phyloP scores from a whole-genome alignment of 2,797 vertebrate species.

The Mergus octosetaceus region DNA sequence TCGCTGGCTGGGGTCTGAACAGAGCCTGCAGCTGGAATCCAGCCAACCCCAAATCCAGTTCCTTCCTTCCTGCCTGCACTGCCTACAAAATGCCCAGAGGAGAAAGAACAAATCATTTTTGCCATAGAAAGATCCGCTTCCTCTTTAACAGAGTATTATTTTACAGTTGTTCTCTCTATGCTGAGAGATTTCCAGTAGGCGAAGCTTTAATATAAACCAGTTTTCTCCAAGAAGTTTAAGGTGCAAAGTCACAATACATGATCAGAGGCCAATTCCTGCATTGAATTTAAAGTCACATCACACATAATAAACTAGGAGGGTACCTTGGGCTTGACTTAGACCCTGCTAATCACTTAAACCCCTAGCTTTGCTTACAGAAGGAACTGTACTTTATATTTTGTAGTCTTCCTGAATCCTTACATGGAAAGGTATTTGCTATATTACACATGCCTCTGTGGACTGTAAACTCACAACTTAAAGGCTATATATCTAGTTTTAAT shows the following conservation, averaged over 20 bases:
- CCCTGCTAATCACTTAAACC: slow-evolving; percentile 32
- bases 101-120: slow-evolving; percentile 26
- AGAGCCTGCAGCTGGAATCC: not conserved
- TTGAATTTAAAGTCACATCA: not conserved
- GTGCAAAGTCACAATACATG: not conserved
- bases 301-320: not conserved
- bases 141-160: not conserved
- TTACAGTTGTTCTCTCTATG: not conserved
- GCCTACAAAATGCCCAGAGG: not conserved
- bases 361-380: slow-evolving; percentile 11
- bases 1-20: not conserved
- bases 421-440: slow-evolving; percentile 25
- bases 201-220: not conserved
- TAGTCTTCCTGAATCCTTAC: slow-evolving; percentile 11
- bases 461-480: slow-evolving; percentile 13
- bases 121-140: not conserved
- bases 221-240: not conserved
- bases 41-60: slow-evolving; percentile 32
- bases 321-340: not conserved
- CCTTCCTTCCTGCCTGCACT: not conserved
- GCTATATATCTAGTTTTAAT: not conserved
- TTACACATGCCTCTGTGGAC: not conserved
- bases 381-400: not conserved
- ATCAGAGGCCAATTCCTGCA: not conserved
- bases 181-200: not conserved